phyloP scores from a whole-genome alignment of 1,140 invertebrate species.

The Nautilus pompilius region DNA sequence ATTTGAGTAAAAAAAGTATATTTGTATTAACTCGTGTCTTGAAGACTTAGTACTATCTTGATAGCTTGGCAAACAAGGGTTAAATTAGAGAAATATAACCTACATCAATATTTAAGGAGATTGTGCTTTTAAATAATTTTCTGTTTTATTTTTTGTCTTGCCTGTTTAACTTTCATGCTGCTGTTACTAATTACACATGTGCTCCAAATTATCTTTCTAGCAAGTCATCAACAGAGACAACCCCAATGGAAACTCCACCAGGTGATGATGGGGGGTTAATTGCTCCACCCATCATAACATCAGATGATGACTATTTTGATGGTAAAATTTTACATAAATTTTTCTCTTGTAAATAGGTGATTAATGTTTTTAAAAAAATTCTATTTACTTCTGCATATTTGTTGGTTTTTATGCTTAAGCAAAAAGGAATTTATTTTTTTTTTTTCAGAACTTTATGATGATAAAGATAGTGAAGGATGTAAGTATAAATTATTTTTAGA shows the following conservation, averaged over 20 bases:
- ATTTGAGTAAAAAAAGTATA: neutral
- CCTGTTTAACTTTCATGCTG: too few species aligned
- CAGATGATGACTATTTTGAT: conserved; percentile 40
- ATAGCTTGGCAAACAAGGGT: neutral
- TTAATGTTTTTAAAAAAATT: neutral
- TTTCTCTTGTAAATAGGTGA: too few species aligned
- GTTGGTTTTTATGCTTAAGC: neutral
- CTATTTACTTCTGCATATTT: neutral
- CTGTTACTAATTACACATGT: too few species aligned
- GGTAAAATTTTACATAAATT: too few species aligned
- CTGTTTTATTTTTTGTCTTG: neutral
- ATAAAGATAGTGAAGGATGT: conserved; percentile 79
- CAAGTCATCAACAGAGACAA: neutral
- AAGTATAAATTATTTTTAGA: conserved; percentile 45
- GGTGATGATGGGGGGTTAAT: neutral
- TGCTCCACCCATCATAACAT: conserved; percentile 27
- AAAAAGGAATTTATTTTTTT: conserved; percentile 21
- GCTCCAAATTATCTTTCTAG: too few species aligned
- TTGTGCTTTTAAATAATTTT: too few species aligned
- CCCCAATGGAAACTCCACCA: conserved; percentile 9
- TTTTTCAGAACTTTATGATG: conserved; percentile 75
- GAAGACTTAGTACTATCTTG: neutral
- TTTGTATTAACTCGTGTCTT: neutral
- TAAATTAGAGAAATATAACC: neutral
- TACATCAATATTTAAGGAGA: too few species aligned